phyloP scores from a whole-genome alignment of 2,888 invertebrate species.

The Ichneumoninae sp. region DNA sequence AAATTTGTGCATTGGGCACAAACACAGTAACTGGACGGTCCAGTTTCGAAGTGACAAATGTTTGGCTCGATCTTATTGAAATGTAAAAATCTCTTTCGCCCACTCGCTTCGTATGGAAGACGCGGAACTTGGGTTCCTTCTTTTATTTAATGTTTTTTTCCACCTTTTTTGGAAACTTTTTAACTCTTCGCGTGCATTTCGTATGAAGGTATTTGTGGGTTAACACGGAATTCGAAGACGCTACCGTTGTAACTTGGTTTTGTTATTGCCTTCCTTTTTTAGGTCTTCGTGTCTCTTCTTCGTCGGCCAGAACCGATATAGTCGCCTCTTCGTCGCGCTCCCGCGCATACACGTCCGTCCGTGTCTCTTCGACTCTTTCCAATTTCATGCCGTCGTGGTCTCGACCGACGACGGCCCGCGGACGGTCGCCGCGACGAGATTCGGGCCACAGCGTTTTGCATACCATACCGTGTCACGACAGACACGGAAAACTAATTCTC shows the following conservation, averaged over 20 bases:
- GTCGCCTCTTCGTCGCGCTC: conserved; percentile 12
- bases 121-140: not conserved
- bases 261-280: not conserved
- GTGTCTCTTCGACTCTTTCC: conserved; percentile 18
- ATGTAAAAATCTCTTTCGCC: not conserved
- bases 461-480: conserved; percentile 79
- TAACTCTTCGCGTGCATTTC: conserved; percentile 1
- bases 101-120: not conserved
- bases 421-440: conserved; percentile 67
- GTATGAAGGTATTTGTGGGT: conserved; percentile 45
- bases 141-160: not conserved
- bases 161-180: not conserved
- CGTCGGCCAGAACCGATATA: not conserved
- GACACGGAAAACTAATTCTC: conserved; percentile 82
- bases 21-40: too few species aligned
- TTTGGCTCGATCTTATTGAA: not conserved
- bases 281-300: not conserved
- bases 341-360: not conserved
- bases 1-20: too few species aligned
- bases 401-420: conserved; percentile 32
- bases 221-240: conserved; percentile 41
- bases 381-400: conserved; percentile 39
- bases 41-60: not conserved
- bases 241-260: conserved; percentile 9
- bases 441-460: conserved; percentile 81